Evolutionary conservation across 2,113 vertebrate genomes (phyloP).

Genomic region (Oryzias curvinotus): DNA sequence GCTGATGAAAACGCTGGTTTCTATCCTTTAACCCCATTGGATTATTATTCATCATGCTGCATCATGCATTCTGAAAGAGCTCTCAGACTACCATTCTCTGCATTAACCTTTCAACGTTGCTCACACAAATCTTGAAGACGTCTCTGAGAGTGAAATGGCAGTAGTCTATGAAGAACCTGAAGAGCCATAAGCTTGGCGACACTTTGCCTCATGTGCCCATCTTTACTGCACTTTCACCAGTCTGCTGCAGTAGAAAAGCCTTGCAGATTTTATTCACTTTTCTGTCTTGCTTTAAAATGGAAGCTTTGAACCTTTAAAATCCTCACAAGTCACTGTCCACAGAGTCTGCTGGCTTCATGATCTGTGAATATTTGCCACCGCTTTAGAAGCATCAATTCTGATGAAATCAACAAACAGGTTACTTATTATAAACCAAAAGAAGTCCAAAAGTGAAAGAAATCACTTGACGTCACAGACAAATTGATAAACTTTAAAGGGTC

Average conservation of each 20-base stretch:
- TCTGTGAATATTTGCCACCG: conserved; percentile 3
- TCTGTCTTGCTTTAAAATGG: conserved; percentile 34
- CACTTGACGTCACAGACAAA: no score
- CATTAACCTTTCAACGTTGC: conserved; percentile 63
- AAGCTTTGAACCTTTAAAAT: conserved; percentile 41
- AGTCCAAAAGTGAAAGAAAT: no score
- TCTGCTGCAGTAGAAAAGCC: conserved; percentile 27
- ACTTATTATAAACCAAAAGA: no score
- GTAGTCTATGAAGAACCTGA: conserved; percentile 30
- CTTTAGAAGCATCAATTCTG: neutral
- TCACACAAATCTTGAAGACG: conserved; percentile 31
- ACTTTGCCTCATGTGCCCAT: conserved; percentile 7
- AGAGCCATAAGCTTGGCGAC: conserved; percentile 16
- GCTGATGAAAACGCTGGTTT: neutral
- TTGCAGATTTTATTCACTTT: conserved; percentile 25
- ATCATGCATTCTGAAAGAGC: conserved; percentile 41
- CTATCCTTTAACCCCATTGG: conserved; percentile 33
- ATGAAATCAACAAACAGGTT: neutral
- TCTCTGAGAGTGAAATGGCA: conserved; percentile 41
- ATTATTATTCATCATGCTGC: conserved; percentile 38
- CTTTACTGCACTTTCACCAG: conserved; percentile 10
- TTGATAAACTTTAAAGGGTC: no score
- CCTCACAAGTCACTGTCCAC: conserved; percentile 38
- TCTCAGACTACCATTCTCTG: conserved; percentile 22
- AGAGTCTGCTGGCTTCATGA: conserved; percentile 23